Base-by-base conservation (phyloP, 2,113 vertebrate species). In the Notarius quadriscutis region DNA sequence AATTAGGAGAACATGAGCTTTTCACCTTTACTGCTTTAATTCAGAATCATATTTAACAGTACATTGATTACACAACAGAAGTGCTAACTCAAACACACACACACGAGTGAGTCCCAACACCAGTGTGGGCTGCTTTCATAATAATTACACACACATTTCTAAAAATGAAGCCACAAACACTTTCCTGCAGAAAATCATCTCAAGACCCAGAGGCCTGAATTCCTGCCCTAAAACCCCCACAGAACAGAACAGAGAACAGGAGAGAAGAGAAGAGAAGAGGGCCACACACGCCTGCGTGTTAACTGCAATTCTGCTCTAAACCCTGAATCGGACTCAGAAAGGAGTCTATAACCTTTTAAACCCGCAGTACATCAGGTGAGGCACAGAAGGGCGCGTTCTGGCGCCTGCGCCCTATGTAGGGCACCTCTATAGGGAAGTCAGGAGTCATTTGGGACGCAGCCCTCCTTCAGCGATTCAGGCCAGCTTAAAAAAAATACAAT, bases 381-480 rank as follows among this genome's bases (percentile, higher is more conserved):
- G 14, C 7, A 7, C 10, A 65, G 14, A 51, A 30, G 15, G 7
- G 27, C 8, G 6, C n/a, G 30, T 9, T 14, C 4, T 5, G 18
- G 27, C 18, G 22, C 53, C 20, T 84, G 41, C 0, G 0, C 83
- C 55, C 69, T 75, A 50, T 25, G 18, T 84, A 74, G 83, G 83
- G 20, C 69, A 60, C 69, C 55, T 60, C n/a, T 22, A 41, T 20
- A 58, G 53, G 12, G 53, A 34, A n/a, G 4, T 62, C 4, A 22
- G 71, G 17, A 22, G 75, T 57, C 25, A 74, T 71, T 30, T 17
- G 79, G 79, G 62, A 85, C 48, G 17, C 22, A 30, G 15, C 20
- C 48, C 63, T 81, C 63, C 74, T 86, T 83, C 65, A 71, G 27
- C 22, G 14, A 85, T 69, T 85, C 51, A 84, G 81, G 74, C 34